Conservation (phyloP, 2,797 vertebrate genomes). For the Malurus leucopterus region DNA sequence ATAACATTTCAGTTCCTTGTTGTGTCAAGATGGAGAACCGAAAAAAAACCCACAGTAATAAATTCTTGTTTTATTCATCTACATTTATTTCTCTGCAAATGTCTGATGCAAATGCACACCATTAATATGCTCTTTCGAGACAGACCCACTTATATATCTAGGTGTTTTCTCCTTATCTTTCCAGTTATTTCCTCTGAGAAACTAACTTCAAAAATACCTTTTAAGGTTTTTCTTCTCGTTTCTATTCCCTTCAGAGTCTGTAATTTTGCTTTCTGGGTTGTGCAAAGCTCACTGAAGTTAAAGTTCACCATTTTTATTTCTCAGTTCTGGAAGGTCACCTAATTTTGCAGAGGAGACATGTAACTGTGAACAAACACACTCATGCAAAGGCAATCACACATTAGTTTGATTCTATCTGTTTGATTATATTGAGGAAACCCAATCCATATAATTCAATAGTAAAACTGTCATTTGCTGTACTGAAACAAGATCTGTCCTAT, state of each 20-base stretch:
- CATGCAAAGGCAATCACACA: not conserved
- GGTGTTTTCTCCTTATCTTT: not conserved
- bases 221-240: not conserved
- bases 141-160: not conserved
- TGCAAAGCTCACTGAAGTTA: not conserved
- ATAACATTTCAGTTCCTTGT: conserved; percentile 7
- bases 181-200: not conserved
- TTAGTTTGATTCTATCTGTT: not conserved
- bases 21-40: conserved; percentile 23
- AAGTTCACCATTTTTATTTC: not conserved
- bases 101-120: conserved; percentile 36
- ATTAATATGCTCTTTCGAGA: conserved; percentile 25
- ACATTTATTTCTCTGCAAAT: conserved; percentile 29
- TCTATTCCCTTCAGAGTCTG: not conserved
- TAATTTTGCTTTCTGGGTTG: conserved; percentile 14
- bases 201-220: not conserved
- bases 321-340: not conserved
- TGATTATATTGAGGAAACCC: not conserved
- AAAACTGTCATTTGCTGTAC: not conserved
- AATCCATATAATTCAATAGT: not conserved
- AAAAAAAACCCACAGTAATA: conserved; percentile 27
- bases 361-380: not conserved
- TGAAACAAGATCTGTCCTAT: not conserved
- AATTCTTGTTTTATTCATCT: conserved; percentile 39
- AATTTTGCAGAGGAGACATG: not conserved